Percentiles rank a stretch among this genome's conserved stretches.
phyloP scores from a whole-genome alignment of 2,797 vertebrate species.

The Lates japonicus region DNA sequence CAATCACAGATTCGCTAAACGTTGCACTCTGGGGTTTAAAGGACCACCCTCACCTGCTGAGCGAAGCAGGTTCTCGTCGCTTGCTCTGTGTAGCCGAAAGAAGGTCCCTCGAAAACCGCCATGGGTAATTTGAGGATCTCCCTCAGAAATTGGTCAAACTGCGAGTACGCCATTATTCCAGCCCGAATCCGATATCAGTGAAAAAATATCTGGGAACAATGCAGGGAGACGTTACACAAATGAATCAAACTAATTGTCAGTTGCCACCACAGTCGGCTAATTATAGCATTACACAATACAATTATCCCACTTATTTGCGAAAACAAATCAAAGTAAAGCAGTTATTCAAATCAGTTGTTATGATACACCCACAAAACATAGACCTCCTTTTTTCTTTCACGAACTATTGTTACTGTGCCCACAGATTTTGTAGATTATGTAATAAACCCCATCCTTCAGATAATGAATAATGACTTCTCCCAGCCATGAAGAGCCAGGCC shows the following conservation, averaged over 20 bases:
- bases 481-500: conserved; percentile 43
- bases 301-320: conserved; percentile 77
- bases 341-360: conserved; percentile 70
- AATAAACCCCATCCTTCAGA: conserved; percentile 68
- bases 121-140: conserved; percentile 97
- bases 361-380: conserved; percentile 42
- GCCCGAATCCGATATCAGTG: conserved; percentile 95
- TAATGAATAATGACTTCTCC: conserved; percentile 74
- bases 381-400: conserved; percentile 39
- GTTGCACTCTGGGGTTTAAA: background rate
- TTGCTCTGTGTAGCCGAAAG: conserved; percentile 97
- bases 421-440: conserved; percentile 71
- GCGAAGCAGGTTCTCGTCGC: conserved; percentile 93
- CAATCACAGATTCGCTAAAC: conserved; percentile 3
- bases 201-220: conserved; percentile 93
- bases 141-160: conserved; percentile 95
- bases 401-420: conserved; percentile 55
- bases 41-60: conserved; percentile 89
- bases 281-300: conserved; percentile 75
- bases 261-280: conserved; percentile 72
- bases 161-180: conserved; percentile 93
- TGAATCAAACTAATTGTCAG: conserved; percentile 76
- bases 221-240: conserved; percentile 51
- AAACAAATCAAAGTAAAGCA: conserved; percentile 79
- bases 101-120: conserved; percentile 97